Percentiles rank a stretch among this genome's conserved stretches.
phyloP scores from a whole-genome alignment of 2,888 invertebrate species.

The Mellilla xanthometata region DNA sequence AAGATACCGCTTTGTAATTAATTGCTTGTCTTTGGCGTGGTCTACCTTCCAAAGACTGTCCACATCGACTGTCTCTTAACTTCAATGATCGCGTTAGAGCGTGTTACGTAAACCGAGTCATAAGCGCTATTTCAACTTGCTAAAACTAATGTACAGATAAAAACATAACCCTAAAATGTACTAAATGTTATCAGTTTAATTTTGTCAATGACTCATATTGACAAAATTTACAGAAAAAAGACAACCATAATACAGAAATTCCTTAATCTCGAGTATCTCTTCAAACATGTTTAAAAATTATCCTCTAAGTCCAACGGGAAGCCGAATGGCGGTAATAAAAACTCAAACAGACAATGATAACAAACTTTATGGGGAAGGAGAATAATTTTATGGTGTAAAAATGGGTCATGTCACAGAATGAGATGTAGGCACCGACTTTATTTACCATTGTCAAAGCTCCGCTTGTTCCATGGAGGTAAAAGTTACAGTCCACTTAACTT shows the following conservation, averaged over 20 bases:
- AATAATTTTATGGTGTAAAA: conserved; percentile 66
- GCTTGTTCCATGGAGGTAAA: conserved; percentile 40
- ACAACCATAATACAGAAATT: conserved; percentile 1
- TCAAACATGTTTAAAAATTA: conserved; percentile 20
- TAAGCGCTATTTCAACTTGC: too few relatives aligned
- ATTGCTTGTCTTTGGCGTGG: too few relatives aligned
- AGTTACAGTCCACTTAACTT: neutral
- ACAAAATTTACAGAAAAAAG: neutral
- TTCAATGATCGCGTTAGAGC: too few relatives aligned
- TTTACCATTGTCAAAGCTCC: conserved; percentile 66
- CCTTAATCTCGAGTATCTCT: conserved; percentile 2
- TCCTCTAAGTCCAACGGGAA: conserved; percentile 20
- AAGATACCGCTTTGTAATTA: too few relatives aligned
- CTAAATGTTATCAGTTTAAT: too few relatives aligned
- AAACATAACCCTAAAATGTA: too few relatives aligned
- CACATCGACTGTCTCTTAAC: too few relatives aligned
- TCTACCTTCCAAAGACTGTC: too few relatives aligned
- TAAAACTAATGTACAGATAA: too few relatives aligned
- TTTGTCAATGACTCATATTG: too few relatives aligned
- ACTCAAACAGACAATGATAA: conserved; percentile 65
- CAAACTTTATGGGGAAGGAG: conserved; percentile 55
- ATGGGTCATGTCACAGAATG: conserved; percentile 62
- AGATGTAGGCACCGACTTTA: conserved; percentile 53
- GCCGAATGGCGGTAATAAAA: conserved; percentile 53
- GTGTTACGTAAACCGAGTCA: too few relatives aligned